A percentile compares a stretch with the other conserved stretches of the same genome.
These are phyloP conservation scores for Eulithis prunata DNA, from an alignment of 2,888 invertebrate genomes.

Conservation along the genomic window DNA sequence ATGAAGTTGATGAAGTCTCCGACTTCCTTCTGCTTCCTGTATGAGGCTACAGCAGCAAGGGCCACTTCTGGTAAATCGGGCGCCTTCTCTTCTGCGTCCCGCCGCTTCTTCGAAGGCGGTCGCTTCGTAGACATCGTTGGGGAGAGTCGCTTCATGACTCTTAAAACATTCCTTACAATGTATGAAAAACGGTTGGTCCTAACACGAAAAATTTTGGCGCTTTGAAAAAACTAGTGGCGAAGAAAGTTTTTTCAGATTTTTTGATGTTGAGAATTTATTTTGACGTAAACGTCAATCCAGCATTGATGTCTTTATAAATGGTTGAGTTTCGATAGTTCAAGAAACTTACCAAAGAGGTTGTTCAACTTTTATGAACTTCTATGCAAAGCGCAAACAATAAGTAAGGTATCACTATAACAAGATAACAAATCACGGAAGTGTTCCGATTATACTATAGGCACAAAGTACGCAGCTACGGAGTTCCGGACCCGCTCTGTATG, in stretches of 20 bases:
- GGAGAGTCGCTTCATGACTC: conserved; percentile 49
- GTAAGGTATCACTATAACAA: conserved; percentile 8
- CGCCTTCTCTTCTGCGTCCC: conserved; percentile 49
- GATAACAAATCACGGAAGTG: conserved; percentile 26
- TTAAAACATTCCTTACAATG: conserved; percentile 57
- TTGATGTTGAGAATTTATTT: conserved; percentile 1
- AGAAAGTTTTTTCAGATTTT: conserved; percentile 35
- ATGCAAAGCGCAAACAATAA: conserved; percentile 12
- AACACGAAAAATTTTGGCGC: conserved; percentile 65
- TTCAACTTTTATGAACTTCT: no score
- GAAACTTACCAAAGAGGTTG: neutral
- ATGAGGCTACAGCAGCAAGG: conserved; percentile 70
- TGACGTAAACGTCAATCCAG: conserved; percentile 4
- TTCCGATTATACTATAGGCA: conserved; percentile 24
- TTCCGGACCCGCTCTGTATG: conserved; percentile 18
- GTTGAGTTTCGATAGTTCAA: neutral
- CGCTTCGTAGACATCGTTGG: conserved; percentile 55
- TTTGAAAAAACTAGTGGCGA: conserved; percentile 36
- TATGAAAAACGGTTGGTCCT: conserved; percentile 53
- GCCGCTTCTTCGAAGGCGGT: conserved; percentile 50
- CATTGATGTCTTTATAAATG: neutral
- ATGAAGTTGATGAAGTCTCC: conserved; percentile 70
- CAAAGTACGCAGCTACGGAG: conserved; percentile 6
- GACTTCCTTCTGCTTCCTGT: conserved; percentile 71
- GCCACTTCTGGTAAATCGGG: conserved; percentile 67